These are phyloP conservation scores for Xylophagus ater DNA, from an alignment of 2,888 invertebrate genomes.

Conservation along the genomic window DNA sequence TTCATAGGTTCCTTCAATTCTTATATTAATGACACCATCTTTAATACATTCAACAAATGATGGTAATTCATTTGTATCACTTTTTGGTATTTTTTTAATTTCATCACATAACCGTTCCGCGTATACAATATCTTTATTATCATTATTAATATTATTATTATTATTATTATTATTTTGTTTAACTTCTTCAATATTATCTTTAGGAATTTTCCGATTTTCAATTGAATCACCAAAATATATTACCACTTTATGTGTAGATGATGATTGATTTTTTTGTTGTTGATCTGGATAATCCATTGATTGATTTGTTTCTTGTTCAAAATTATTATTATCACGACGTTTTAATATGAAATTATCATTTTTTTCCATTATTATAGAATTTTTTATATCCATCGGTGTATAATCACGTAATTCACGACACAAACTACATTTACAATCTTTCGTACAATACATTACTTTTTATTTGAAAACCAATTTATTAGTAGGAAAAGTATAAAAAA, in stretches of 20 bases:
- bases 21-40: conserved; percentile 48
- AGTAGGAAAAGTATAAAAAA: too few relatives aligned
- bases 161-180: conserved; percentile 4
- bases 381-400: conserved; percentile 33
- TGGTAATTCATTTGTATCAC: conserved; percentile 24
- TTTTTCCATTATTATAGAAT: conserved; percentile 6
- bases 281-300: conserved; percentile 5
- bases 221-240: conserved; percentile 62
- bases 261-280: conserved; percentile 33
- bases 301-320: conserved; percentile 4
- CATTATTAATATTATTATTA: not conserved
- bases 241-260: conserved; percentile 50
- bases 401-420: conserved; percentile 61
- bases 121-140: conserved; percentile 16
- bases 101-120: conserved; percentile 22
- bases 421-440: conserved; percentile 62
- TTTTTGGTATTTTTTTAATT: too few relatives aligned
- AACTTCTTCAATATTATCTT: conserved; percentile 1
- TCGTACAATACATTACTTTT: conserved; percentile 52
- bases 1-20: conserved; percentile 51
- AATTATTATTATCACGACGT: conserved; percentile 29
- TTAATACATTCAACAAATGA: conserved; percentile 39
- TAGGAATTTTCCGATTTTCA: conserved; percentile 20
- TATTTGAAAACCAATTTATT: too few relatives aligned
- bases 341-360: conserved; percentile 42